These are phyloP conservation scores for Clarias batrachus DNA, from an alignment of 2,113 vertebrate genomes.

Conservation along the genomic window DNA sequence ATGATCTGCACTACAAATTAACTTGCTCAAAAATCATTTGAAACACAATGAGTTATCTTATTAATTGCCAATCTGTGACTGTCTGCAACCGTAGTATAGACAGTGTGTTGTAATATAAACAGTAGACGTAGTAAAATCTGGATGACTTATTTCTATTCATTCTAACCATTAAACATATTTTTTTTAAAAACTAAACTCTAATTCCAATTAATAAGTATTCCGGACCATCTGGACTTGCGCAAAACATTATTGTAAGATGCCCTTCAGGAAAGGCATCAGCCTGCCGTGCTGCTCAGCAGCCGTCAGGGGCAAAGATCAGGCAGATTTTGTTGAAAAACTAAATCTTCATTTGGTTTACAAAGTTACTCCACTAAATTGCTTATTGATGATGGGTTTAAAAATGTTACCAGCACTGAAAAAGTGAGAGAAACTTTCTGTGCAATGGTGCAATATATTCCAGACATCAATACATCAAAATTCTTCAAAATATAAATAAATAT, in stretches of 20 bases:
- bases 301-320: slow-evolving; percentile 25
- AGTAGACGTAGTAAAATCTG: background rate
- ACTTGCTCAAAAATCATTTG: background rate
- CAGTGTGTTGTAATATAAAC: background rate
- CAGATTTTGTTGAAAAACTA: background rate
- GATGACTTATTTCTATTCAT: background rate
- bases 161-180: background rate
- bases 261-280: background rate
- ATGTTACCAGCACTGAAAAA: background rate
- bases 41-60: background rate
- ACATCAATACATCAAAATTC: background rate
- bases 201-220: background rate
- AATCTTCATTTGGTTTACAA: background rate
- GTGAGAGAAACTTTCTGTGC: background rate
- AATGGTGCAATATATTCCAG: background rate
- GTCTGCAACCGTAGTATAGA: background rate
- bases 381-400: background rate
- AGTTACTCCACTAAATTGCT: background rate
- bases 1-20: background rate
- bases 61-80: background rate
- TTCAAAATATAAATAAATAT: background rate
- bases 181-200: background rate
- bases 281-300: background rate
- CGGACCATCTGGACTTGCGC: background rate
- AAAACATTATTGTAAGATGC: background rate